phyloP scores from a whole-genome alignment of 2,888 invertebrate species.

The Tiphia femorata region DNA sequence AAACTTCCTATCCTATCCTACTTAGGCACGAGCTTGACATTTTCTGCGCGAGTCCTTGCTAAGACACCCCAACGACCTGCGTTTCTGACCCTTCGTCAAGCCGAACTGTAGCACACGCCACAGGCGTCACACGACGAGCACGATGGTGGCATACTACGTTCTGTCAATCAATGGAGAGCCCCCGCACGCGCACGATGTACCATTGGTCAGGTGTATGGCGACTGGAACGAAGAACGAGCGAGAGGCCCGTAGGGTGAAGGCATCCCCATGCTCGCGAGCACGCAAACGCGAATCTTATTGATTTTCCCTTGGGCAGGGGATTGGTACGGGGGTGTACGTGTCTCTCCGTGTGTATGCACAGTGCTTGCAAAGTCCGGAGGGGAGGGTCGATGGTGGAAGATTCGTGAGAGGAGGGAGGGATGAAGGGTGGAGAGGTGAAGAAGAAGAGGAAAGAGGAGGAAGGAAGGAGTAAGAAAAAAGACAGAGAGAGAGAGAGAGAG shows the following conservation, averaged over 20 bases:
- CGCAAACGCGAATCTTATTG: conserved; percentile 67
- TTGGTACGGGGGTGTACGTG: background rate
- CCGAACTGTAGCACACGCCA: no score
- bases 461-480: conserved; percentile 22
- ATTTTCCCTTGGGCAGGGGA: conserved; percentile 56
- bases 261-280: conserved; percentile 28
- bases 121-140: no score
- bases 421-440: conserved; percentile 23
- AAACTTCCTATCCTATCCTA: no score
- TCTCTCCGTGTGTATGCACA: background rate
- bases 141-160: no score
- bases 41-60: no score
- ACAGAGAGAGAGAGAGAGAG: conserved; percentile 14
- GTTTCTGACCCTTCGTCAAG: no score
- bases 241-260: conserved; percentile 15
- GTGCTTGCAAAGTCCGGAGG: conserved; percentile 1
- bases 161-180: no score
- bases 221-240: no score
- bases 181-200: no score
- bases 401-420: conserved; percentile 17
- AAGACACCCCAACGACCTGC: no score
- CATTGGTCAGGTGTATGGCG: no score
- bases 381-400: background rate
- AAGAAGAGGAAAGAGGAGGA: conserved; percentile 13
- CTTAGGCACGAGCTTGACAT: no score